Base-by-base conservation (phyloP, 2,113 vertebrate species). In the Mellivora capensis region DNA sequence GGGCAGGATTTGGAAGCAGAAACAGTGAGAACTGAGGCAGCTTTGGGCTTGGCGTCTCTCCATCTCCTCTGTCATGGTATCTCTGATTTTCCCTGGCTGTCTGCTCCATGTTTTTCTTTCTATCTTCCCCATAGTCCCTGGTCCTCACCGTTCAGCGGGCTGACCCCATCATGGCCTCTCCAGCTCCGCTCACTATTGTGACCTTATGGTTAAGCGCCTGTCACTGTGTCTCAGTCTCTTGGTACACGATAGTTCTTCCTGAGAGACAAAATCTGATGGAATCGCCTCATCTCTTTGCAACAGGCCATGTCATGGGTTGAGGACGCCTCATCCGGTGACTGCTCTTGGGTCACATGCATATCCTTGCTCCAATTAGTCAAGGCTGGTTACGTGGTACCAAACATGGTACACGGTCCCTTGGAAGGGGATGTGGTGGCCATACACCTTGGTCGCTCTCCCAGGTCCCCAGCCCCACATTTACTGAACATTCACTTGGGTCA, bases 11-110 rank as follows among this genome's bases (percentile, higher is more conserved):
- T 90, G 93, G 94, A 96, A 86, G 42, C 72, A 72, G 81, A 85
- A 94, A 74, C 77, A 74, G 42, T 86, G 96, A 86, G 86, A 93
- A 62, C 62, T 2, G 10, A 93, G 95, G 90, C 90, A 89, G 80
- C 93, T 91, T 96, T 86, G 59, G 94, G 62, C 69, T 93, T 91
- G 74, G 61, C 92, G 93, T 91, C 91, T 93, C 47, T 85, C 88
- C 81, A 49, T 72, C 69, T 92, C 80, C 77, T 94, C 90, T 77
- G 76, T 91, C 88, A 67, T 1, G 72, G 25, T 57, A 44, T 64
- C 72, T 92, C 88, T 94, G 89, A 62, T 94, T 91, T 95, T 91
- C 77, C 42, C 59, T 83, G 96, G 84, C 93, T 87, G 21, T 81
- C 62, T 87, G 77, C 67, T 95, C 74, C 69, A 4, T 95, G 44